These are phyloP conservation scores for Epistrophella euchroma DNA, from an alignment of 2,888 invertebrate species.

Conservation along the genomic window DNA sequence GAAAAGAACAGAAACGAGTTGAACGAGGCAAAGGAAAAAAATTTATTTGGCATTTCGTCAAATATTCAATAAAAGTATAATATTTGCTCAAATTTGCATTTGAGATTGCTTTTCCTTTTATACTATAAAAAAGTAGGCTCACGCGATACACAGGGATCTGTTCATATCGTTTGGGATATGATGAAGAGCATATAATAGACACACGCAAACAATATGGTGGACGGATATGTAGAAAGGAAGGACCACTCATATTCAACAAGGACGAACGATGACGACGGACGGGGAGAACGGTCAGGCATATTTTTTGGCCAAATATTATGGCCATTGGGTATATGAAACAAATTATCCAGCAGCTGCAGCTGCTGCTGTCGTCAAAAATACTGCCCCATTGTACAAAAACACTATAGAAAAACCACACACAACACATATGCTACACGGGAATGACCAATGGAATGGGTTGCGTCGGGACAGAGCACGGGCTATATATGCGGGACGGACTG, in stretches of 20 bases:
- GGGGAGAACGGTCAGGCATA: constrained; percentile 2
- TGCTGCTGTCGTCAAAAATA: constrained; percentile 65
- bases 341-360: constrained; percentile 64
- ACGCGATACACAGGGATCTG: constrained; percentile 60
- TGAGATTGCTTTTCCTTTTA: constrained; percentile 57
- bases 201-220: constrained; percentile 29
- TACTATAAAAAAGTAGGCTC: constrained; percentile 24
- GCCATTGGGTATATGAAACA: constrained; percentile 63
- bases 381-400: constrained; percentile 63
- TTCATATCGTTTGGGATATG: background rate
- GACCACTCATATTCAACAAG: constrained; percentile 16
- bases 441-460: background rate
- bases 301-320: constrained; percentile 47
- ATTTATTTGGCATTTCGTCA: constrained; percentile 65
- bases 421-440: constrained; percentile 56
- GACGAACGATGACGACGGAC: background rate
- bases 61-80: constrained; percentile 68
- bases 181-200: constrained; percentile 42
- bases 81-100: constrained; percentile 69
- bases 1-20: background rate
- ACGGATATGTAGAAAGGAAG: background rate
- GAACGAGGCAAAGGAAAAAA: constrained; percentile 12
- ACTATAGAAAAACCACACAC: constrained; percentile 65
- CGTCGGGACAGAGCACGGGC: no score
- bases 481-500: background rate